A percentile compares a stretch with the other conserved stretches of the same genome.
These are phyloP conservation scores for Contarinia nasturtii DNA, from an alignment of 1,140 invertebrate genomes.

Conservation along the genomic window DNA sequence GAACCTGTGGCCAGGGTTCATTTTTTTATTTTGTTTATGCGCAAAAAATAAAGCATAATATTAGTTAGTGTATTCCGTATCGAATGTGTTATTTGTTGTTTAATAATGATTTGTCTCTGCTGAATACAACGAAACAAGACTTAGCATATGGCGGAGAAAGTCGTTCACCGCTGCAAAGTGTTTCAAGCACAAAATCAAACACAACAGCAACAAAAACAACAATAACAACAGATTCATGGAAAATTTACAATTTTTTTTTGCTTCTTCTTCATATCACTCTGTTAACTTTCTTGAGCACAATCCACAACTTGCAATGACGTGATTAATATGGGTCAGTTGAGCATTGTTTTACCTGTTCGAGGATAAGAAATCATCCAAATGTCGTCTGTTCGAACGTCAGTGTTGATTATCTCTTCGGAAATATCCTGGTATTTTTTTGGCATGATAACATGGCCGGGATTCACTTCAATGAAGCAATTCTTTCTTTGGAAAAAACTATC, in stretches of 20 bases:
- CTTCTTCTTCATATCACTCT: no score
- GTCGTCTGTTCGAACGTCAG: conserved; percentile 46
- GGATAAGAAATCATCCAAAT: conserved; percentile 67
- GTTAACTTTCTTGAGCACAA: no score
- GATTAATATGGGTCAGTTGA: no score
- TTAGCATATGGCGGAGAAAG: background rate
- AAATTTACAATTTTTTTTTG: no score
- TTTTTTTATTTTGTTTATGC: background rate
- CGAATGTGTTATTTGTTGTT: background rate
- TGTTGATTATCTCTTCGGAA: conserved; percentile 43
- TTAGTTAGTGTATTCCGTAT: background rate
- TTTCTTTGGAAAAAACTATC: conserved; percentile 45
- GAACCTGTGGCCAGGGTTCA: conserved; percentile 35
- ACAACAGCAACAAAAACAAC: no score
- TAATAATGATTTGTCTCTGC: background rate
- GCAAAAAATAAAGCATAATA: background rate
- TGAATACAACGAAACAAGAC: no score
- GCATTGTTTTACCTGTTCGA: conserved; percentile 42
- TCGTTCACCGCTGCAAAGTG: background rate
- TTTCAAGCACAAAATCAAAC: background rate
- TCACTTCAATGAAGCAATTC: conserved; percentile 45
- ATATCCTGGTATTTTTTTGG: conserved; percentile 44
- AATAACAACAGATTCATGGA: no score
- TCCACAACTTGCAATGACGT: no score
- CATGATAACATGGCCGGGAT: conserved; percentile 43